phyloP scores from a whole-genome alignment of 2,797 vertebrate species.

The Mormyrops boulengeri region DNA sequence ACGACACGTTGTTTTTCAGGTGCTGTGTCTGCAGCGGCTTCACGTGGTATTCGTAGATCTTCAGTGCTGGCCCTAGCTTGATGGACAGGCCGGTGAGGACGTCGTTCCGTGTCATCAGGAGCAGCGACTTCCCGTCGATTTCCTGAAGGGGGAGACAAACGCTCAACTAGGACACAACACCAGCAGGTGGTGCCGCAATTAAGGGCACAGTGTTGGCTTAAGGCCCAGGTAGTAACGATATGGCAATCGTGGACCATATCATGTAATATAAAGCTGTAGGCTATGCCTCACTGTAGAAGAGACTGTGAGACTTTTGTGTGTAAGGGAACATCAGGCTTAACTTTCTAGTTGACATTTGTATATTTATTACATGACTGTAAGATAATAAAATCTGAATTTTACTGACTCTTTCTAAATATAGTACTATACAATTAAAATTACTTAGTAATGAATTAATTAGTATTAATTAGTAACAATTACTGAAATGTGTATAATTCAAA shows the following conservation, averaged over 20 bases:
- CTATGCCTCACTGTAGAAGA: no score
- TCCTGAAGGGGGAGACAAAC: constrained; percentile 66
- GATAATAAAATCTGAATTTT: no score
- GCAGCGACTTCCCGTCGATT: constrained; percentile 95
- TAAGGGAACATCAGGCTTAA: no score
- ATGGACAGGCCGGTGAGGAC: constrained; percentile 96
- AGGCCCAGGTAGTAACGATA: neutral
- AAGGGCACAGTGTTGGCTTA: neutral
- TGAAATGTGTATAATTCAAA: neutral
- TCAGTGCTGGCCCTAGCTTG: constrained; percentile 94
- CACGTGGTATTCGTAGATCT: constrained; percentile 99
- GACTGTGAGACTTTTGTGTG: no score
- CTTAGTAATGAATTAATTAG: no score
- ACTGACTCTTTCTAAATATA: no score
- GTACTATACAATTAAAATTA: no score
- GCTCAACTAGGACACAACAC: neutral
- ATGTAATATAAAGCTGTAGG: neutral
- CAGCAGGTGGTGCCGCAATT: constrained; percentile 7
- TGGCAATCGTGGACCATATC: neutral
- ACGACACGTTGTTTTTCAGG: constrained; percentile 80
- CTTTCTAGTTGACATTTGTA: no score
- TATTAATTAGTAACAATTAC: no score
- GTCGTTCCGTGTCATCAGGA: constrained; percentile 96
- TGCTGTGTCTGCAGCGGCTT: constrained; percentile 95
- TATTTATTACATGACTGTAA: no score